Evolutionary conservation across 1,140 invertebrate species (phyloP).

Genomic region (Calephelis nemesis): DNA sequence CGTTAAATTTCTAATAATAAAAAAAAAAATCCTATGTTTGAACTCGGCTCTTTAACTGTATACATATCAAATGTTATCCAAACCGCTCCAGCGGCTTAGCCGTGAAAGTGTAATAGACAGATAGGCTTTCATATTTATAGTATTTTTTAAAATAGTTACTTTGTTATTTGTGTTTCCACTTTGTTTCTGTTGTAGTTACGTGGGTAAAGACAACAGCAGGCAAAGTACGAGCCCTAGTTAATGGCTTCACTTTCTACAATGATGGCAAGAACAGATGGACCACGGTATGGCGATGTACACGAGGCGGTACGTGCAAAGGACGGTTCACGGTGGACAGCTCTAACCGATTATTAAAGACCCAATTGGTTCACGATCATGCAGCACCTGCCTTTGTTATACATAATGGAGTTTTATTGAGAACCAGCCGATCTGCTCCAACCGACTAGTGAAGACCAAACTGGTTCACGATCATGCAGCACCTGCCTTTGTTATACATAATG

Average conservation of each 20-base stretch:
- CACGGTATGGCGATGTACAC: background rate
- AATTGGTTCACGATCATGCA: background rate
- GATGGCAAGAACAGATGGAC: background rate
- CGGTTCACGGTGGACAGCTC: slow-evolving; percentile 20
- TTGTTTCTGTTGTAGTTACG: slow-evolving; percentile 3
- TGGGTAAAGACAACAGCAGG: slow-evolving; percentile 26
- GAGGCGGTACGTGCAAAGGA: slow-evolving; percentile 21
- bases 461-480: background rate
- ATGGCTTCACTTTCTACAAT: slow-evolving; percentile 25
- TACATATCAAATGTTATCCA: too few relatives aligned
- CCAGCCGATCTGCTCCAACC: too few relatives aligned
- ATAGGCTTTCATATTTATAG: too few relatives aligned
- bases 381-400: slow-evolving; percentile 5
- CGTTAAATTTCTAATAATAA: too few relatives aligned
- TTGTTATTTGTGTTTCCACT: too few relatives aligned
- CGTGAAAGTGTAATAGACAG: too few relatives aligned
- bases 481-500: slow-evolving; percentile 10
- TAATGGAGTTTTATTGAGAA: slow-evolving; percentile 20
- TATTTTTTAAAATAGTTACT: too few relatives aligned
- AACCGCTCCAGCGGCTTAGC: too few relatives aligned
- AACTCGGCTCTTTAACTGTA: too few relatives aligned
- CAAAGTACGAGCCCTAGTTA: slow-evolving; percentile 20
- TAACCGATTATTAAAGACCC: too few relatives aligned
- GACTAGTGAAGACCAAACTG: too few relatives aligned
- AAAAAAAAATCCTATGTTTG: too few relatives aligned